Percentiles rank a stretch among this genome's conserved stretches.
Evolutionary conservation across 2,797 vertebrate genomes (phyloP).

Genomic region (Xyrichtys novacula): DNA sequence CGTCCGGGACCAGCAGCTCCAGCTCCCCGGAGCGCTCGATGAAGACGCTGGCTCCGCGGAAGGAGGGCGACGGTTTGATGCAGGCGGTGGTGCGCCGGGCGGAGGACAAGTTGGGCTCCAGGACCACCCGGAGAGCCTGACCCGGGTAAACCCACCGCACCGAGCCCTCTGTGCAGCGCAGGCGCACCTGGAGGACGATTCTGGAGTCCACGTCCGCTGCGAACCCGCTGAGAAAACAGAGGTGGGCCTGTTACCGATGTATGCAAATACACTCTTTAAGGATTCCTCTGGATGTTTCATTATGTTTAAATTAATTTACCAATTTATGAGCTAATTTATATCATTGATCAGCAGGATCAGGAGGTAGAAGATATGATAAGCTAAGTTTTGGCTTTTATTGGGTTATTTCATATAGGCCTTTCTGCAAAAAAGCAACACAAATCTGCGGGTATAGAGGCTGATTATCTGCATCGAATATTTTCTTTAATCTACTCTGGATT

Average conservation of each 20-base stretch:
- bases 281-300: no score
- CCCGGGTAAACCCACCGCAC: slow-evolving; percentile 86
- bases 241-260: background rate
- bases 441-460: no score
- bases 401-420: no score
- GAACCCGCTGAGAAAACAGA: slow-evolving; percentile 74
- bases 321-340: no score
- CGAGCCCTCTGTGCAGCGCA: slow-evolving; percentile 85
- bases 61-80: slow-evolving; percentile 80
- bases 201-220: slow-evolving; percentile 70
- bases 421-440: no score
- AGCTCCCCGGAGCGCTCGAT: slow-evolving; percentile 80
- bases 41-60: slow-evolving; percentile 83
- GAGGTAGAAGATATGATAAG: no score
- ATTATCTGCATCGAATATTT: no score
- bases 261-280: no score
- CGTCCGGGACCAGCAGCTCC: slow-evolving; percentile 75
- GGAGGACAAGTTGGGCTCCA: slow-evolving; percentile 84
- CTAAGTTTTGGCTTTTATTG: no score
- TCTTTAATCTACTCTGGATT: no score
- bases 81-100: slow-evolving; percentile 72
- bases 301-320: no score
- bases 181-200: slow-evolving; percentile 84
- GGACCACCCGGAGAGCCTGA: slow-evolving; percentile 81
- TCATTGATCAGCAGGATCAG: no score